These are phyloP conservation scores for Chouioia cunea DNA, from an alignment of 2,888 invertebrate species.

Conservation along the genomic window DNA sequence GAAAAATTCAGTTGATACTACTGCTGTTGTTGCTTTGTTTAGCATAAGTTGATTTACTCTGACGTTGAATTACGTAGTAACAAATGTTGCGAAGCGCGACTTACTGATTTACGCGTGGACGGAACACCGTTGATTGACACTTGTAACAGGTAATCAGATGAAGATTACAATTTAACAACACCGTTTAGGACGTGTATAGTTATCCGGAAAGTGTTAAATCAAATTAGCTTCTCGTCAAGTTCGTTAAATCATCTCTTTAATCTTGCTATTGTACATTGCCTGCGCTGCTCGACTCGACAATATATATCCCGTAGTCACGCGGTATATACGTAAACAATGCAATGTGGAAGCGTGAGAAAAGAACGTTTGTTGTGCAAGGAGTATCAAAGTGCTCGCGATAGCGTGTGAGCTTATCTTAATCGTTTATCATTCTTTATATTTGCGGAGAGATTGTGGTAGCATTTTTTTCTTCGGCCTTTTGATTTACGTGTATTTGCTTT, in stretches of 20 bases:
- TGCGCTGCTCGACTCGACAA: slow-evolving; percentile 17
- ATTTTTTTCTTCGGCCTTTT: too few species aligned
- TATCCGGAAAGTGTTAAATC: slow-evolving; percentile 38
- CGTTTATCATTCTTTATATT: too few species aligned
- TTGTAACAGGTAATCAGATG: slow-evolving; percentile 22
- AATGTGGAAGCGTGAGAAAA: slow-evolving; percentile 41
- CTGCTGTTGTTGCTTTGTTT: not conserved
- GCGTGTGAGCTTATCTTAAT: too few species aligned
- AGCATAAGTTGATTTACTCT: slow-evolving; percentile 29
- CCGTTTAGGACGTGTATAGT: slow-evolving; percentile 10
- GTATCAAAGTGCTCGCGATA: too few species aligned
- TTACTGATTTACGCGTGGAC: slow-evolving; percentile 26
- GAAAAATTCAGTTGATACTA: not conserved
- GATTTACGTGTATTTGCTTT: too few species aligned
- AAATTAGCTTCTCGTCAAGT: slow-evolving; percentile 37
- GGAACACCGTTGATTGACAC: slow-evolving; percentile 21
- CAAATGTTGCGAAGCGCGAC: slow-evolving; percentile 7
- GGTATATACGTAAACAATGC: slow-evolving; percentile 8
- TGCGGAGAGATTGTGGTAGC: too few species aligned
- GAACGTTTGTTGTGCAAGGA: slow-evolving; percentile 27
- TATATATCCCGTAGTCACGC: slow-evolving; percentile 44
- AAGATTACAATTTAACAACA: slow-evolving; percentile 27
- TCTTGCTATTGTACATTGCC: slow-evolving; percentile 34
- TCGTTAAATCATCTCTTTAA: slow-evolving; percentile 37
- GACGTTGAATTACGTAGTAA: slow-evolving; percentile 8